A percentile compares a stretch with the other conserved stretches of the same genome.
phyloP scores from a whole-genome alignment of 2,797 vertebrate species.

The Spea hammondii region DNA sequence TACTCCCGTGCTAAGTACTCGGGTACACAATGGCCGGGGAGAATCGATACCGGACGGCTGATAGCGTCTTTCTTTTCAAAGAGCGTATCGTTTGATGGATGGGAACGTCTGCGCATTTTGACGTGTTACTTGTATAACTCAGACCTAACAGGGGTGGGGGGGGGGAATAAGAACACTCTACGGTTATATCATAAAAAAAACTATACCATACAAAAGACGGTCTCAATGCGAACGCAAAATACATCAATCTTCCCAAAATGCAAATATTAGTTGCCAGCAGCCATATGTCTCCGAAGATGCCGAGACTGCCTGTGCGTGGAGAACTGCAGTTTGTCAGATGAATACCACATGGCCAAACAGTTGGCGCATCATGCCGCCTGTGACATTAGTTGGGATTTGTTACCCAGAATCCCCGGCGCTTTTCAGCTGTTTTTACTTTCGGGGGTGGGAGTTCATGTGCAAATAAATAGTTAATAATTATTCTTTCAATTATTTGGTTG shows the following conservation, averaged over 20 bases:
- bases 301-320: not conserved
- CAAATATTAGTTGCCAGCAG: slow-evolving; percentile 49
- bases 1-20: slow-evolving; percentile 83
- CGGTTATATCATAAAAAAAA: slow-evolving; percentile 57
- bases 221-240: slow-evolving; percentile 59
- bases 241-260: slow-evolving; percentile 46
- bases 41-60: slow-evolving; percentile 99
- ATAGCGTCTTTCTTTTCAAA: slow-evolving; percentile 94
- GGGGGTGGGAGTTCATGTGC: no score
- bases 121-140: slow-evolving; percentile 76
- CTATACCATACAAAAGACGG: not conserved
- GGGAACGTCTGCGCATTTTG: slow-evolving; percentile 83
- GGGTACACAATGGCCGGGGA: slow-evolving; percentile 92
- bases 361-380: not conserved
- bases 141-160: slow-evolving; percentile 62
- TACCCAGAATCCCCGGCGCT: not conserved
- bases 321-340: not conserved
- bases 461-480: no score
- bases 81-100: slow-evolving; percentile 98
- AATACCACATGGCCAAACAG: not conserved
- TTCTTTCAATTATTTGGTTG: no score
- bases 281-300: slow-evolving; percentile 8
- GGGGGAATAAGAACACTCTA: slow-evolving; percentile 37
- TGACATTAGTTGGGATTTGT: not conserved
- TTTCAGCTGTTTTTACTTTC: not conserved